These are phyloP conservation scores for Charina bottae DNA, from an alignment of 2,113 vertebrate species.

Conservation along the genomic window DNA sequence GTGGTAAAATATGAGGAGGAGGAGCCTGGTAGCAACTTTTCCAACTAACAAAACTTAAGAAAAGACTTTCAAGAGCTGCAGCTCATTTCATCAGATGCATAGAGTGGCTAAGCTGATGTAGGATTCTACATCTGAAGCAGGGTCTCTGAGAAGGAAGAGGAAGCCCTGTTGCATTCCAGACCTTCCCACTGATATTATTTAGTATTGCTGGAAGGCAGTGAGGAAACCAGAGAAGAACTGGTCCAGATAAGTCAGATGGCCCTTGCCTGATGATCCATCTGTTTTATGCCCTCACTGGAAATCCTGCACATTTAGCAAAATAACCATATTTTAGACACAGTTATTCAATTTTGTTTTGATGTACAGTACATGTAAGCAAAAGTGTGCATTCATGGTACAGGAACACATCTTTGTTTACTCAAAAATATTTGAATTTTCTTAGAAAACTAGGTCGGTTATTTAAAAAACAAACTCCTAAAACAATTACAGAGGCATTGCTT, in stretches of 20 bases:
- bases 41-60: no score
- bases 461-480: neutral
- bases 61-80: no score
- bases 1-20: no score
- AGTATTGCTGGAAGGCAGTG: neutral
- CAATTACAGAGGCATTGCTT: neutral
- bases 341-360: neutral
- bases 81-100: no score
- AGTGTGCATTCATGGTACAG: neutral
- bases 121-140: no score
- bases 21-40: no score
- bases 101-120: no score
- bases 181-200: neutral
- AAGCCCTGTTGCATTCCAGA: neutral
- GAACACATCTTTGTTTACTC: neutral
- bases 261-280: neutral
- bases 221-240: neutral
- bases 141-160: no score
- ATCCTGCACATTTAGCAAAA: conserved; percentile 2
- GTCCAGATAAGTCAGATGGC: neutral
- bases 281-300: neutral
- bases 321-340: neutral
- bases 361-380: neutral
- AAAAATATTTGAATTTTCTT: conserved; percentile 9
- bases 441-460: neutral